Evolutionary conservation across 2,797 vertebrate genomes (phyloP).

Genomic region (Loris lydekkerianus): DNA sequence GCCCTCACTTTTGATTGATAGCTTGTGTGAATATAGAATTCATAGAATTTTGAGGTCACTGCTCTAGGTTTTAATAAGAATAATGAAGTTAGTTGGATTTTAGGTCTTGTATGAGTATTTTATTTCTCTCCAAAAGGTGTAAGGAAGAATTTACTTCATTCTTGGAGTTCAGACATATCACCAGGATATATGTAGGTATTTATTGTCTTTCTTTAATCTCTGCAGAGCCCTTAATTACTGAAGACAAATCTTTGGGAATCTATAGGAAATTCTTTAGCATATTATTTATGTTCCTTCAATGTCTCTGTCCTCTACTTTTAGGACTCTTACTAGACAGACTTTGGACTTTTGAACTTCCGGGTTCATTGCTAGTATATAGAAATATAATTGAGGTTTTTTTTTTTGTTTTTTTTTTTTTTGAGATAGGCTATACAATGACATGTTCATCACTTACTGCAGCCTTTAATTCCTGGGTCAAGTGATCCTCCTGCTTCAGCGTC

Average conservation of each 20-base stretch:
- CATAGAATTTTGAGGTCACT: not conserved
- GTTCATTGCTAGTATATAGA: not conserved
- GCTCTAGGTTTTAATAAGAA: not conserved
- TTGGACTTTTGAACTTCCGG: not conserved
- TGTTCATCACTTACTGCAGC: too few relatives aligned
- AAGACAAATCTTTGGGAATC: slow-evolving; percentile 1
- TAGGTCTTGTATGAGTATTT: not conserved
- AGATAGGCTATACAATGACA: too few relatives aligned
- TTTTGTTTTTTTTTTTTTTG: too few relatives aligned
- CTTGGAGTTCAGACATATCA: not conserved
- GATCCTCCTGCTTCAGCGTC: too few relatives aligned
- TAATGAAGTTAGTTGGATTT: not conserved
- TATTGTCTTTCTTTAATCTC: not conserved
- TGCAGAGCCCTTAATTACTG: not conserved
- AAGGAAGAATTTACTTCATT: slow-evolving; percentile 25
- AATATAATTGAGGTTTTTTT: not conserved
- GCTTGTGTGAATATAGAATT: not conserved
- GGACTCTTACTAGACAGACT: not conserved
- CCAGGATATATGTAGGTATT: not conserved
- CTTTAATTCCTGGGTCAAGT: too few relatives aligned
- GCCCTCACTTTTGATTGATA: not conserved
- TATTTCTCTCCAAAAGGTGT: slow-evolving; percentile 1
- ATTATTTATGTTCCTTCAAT: not conserved
- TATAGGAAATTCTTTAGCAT: not conserved
- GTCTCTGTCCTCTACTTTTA: not conserved